phyloP scores from a whole-genome alignment of 2,113 vertebrate genomes.

The Vombatus ursinus region DNA sequence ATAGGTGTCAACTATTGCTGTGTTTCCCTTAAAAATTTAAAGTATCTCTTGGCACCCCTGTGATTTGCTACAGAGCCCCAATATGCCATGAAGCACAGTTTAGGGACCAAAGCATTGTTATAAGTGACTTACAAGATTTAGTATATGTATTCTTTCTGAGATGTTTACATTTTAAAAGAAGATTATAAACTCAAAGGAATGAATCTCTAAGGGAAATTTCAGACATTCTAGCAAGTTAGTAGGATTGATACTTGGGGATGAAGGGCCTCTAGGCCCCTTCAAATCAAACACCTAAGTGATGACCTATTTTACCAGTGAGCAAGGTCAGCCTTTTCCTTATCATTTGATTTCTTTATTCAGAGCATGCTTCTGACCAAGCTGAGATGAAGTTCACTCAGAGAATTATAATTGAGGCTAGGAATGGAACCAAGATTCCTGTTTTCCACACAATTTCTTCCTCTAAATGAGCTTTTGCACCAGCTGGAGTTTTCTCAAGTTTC shows the following conservation, averaged over 20 bases:
- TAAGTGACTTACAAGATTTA: not conserved
- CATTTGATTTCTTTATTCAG: not conserved
- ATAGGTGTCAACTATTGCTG: not conserved
- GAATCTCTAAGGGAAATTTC: not conserved
- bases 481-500: constrained; percentile 15
- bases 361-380: not conserved
- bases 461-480: not conserved
- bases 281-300: not conserved
- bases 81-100: not conserved
- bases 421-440: not conserved
- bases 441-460: not conserved
- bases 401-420: not conserved
- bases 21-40: not conserved
- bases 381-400: not conserved
- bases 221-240: not conserved
- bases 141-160: not conserved
- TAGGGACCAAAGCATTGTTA: not conserved
- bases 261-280: not conserved
- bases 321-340: not conserved
- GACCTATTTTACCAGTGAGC: not conserved
- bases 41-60: not conserved
- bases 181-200: not conserved
- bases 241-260: fast-evolving
- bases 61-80: not conserved
- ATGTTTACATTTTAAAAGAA: not conserved